These are phyloP conservation scores for Rhopalosiphum padi DNA, from an alignment of 1,140 invertebrate genomes.

Conservation along the genomic window DNA sequence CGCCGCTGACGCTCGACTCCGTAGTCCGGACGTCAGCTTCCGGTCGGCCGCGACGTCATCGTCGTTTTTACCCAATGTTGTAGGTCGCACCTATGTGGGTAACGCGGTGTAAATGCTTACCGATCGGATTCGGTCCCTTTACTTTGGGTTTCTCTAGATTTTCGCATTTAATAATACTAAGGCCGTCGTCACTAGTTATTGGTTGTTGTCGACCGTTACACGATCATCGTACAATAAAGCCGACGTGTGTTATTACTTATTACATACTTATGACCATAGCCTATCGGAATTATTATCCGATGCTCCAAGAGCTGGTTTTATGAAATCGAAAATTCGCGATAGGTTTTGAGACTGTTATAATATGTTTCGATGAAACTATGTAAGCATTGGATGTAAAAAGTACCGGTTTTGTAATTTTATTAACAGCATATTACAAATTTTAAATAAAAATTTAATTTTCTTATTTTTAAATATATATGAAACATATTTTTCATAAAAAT, in stretches of 20 bases:
- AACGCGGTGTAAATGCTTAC: neutral
- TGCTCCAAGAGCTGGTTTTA: neutral
- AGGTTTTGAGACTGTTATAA: neutral
- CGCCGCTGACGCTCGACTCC: neutral
- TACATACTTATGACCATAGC: no score
- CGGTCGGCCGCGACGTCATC: neutral
- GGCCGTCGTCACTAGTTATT: neutral
- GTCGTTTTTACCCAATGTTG: neutral
- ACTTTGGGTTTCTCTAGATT: no score
- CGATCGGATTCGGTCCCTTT: neutral
- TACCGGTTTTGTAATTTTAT: neutral
- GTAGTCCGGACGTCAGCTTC: neutral
- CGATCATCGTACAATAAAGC: neutral
- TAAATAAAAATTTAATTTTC: neutral
- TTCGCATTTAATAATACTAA: no score
- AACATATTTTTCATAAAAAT: neutral
- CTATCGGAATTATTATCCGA: no score
- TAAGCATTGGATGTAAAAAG: neutral
- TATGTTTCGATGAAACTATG: neutral
- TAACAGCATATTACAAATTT: neutral
- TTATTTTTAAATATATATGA: neutral
- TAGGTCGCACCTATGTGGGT: neutral
- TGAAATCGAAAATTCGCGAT: neutral
- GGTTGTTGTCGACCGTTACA: neutral
- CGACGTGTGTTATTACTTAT: no score